phyloP scores from a whole-genome alignment of 1,140 invertebrate genomes.

The Sycophaga agraensis region DNA sequence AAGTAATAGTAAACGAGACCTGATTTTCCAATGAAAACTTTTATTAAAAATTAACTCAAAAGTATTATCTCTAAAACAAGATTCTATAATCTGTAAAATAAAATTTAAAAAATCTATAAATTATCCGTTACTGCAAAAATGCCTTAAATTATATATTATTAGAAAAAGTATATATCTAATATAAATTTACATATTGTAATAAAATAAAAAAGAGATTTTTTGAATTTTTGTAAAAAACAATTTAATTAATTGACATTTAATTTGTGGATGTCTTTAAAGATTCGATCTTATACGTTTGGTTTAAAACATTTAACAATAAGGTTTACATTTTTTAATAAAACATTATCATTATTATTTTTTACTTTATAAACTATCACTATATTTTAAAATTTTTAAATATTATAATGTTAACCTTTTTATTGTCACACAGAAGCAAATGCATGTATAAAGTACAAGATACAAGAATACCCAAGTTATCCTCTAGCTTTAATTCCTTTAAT shows the following conservation, averaged over 20 bases:
- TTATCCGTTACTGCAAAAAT: background rate
- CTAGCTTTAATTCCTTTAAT: background rate
- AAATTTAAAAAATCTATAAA: background rate
- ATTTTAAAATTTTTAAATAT: background rate
- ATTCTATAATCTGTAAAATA: conserved; percentile 23
- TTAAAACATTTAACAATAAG: no score
- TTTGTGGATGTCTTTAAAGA: background rate
- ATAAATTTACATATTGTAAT: background rate
- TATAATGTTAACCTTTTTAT: conserved; percentile 4
- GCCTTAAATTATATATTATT: background rate
- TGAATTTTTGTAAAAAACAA: background rate
- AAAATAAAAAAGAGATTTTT: background rate
- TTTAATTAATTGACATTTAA: background rate
- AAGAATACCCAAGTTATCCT: background rate
- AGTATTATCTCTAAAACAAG: conserved; percentile 20
- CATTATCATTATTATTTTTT: background rate
- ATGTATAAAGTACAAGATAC: conserved; percentile 2
- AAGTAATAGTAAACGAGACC: conserved; percentile 24
- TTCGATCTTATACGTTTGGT: no score
- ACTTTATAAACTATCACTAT: background rate
- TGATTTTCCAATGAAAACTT: conserved; percentile 27
- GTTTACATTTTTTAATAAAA: no score
- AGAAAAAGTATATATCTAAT: background rate
- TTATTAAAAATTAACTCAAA: conserved; percentile 25
- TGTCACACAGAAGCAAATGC: background rate